These are phyloP conservation scores for Platynereis dumerilii DNA, from an alignment of 2,888 invertebrate genomes.

Conservation along the genomic window DNA sequence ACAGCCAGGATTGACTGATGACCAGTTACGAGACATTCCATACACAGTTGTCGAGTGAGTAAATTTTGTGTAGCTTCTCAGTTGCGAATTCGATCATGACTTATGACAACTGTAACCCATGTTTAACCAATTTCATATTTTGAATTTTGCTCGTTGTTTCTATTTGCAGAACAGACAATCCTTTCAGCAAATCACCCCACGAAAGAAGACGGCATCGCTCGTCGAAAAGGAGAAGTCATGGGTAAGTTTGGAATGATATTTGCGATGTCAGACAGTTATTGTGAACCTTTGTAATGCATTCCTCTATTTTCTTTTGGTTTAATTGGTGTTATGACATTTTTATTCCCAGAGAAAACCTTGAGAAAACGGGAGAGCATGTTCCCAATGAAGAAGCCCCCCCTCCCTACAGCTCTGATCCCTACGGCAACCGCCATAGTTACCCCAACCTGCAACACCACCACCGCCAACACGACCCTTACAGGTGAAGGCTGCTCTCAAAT, in stretches of 20 bases:
- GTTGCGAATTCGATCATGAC: too few species aligned
- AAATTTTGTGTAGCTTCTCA: neutral
- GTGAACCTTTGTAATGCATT: too few species aligned
- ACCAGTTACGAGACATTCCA: constrained; percentile 56
- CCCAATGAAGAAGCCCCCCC: constrained; percentile 32
- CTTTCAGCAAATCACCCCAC: neutral
- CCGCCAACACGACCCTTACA: constrained; percentile 16
- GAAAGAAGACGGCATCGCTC: constrained; percentile 42
- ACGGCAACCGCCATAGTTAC: constrained; percentile 2
- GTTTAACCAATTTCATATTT: neutral
- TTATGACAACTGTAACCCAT: too few species aligned
- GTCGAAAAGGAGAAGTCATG: constrained; percentile 48
- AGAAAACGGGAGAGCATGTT: constrained; percentile 1
- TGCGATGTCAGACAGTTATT: too few species aligned
- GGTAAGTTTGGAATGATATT: constrained; percentile 40
- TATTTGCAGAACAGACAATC: neutral
- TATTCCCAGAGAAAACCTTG: too few species aligned
- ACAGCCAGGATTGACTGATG: constrained; percentile 49
- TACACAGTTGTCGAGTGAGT: constrained; percentile 60
- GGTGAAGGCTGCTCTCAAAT: constrained; percentile 8
- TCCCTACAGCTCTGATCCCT: constrained; percentile 18
- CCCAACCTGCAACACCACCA: constrained; percentile 19
- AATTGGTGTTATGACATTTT: too few species aligned
- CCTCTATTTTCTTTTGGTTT: too few species aligned
- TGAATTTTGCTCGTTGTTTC: neutral